phyloP scores from a whole-genome alignment of 2,113 vertebrate genomes.

The Etheostoma spectabile region DNA sequence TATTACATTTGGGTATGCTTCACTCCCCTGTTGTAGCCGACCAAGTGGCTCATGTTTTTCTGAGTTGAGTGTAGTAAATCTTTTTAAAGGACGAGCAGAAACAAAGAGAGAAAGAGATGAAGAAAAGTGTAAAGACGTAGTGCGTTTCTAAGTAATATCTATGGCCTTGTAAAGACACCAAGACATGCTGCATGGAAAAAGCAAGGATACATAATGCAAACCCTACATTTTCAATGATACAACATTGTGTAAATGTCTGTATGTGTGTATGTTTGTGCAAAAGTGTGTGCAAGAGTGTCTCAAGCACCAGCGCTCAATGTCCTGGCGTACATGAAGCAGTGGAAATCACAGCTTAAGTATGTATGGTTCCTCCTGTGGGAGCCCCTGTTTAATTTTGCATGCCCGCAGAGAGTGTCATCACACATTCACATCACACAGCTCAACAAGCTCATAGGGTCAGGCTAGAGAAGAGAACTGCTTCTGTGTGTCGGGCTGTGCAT shows the following conservation, averaged over 20 bases:
- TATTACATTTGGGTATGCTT: too few relatives aligned
- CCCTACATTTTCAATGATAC: slow-evolving; percentile 22
- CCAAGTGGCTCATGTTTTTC: too few relatives aligned
- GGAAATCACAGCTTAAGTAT: slow-evolving; percentile 78
- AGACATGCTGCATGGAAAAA: slow-evolving; percentile 26
- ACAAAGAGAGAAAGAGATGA: neutral
- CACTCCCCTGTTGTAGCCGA: too few relatives aligned
- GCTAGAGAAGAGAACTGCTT: slow-evolving; percentile 27
- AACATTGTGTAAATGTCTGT: slow-evolving; percentile 17
- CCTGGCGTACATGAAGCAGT: slow-evolving; percentile 44
- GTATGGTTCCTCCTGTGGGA: slow-evolving; percentile 73
- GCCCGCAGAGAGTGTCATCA: slow-evolving; percentile 77
- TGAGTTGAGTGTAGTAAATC: too few relatives aligned
- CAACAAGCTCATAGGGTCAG: slow-evolving; percentile 70
- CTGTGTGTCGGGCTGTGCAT: slow-evolving; percentile 25
- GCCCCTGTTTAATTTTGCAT: slow-evolving; percentile 80
- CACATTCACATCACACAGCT: slow-evolving; percentile 80
- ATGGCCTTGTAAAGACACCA: neutral
- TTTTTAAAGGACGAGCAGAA: neutral
- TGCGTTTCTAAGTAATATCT: slow-evolving; percentile 3
- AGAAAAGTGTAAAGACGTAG: neutral
- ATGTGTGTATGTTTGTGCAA: neutral
- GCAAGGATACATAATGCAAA: slow-evolving; percentile 46
- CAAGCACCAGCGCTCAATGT: slow-evolving; percentile 29
- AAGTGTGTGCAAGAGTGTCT: neutral